These are phyloP conservation scores for Hyperoplus lanceolatus DNA, from an alignment of 2,797 vertebrate genomes.

Conservation along the genomic window DNA sequence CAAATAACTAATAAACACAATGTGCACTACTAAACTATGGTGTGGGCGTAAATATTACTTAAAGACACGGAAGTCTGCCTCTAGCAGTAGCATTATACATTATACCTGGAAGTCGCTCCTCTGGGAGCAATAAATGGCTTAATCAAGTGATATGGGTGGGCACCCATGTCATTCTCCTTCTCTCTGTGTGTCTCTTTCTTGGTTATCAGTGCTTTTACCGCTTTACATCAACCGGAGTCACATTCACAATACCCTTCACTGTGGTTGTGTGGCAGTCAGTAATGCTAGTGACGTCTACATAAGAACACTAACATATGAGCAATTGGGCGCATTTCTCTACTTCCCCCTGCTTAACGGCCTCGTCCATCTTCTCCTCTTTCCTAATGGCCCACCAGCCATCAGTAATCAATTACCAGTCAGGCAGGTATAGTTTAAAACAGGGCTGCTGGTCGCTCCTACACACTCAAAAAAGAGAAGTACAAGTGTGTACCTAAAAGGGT, in stretches of 20 bases:
- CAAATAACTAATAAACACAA: not conserved
- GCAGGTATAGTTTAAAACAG: constrained; percentile 48
- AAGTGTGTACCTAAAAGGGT: too few relatives aligned
- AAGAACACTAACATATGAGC: constrained; percentile 26
- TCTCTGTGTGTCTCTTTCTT: constrained; percentile 12
- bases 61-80: constrained; percentile 31
- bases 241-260: constrained; percentile 44
- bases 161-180: constrained; percentile 14
- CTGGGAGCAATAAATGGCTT: constrained; percentile 50
- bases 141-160: constrained; percentile 36
- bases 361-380: constrained; percentile 61
- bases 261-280: constrained; percentile 22
- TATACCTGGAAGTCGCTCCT: constrained; percentile 39
- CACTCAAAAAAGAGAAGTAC: too few relatives aligned
- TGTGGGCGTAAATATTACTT: not conserved
- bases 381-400: constrained; percentile 58
- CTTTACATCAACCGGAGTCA: constrained; percentile 42
- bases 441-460: constrained; percentile 12
- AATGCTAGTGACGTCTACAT: constrained; percentile 41
- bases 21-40: not conserved
- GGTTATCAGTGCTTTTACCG: constrained; percentile 39
- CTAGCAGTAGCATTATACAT: constrained; percentile 19
- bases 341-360: constrained; percentile 50
- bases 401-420: constrained; percentile 65
- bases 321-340: constrained; percentile 51